Conservation (phyloP, 2,113 vertebrate species). For the Herpetotheres cachinnans region DNA sequence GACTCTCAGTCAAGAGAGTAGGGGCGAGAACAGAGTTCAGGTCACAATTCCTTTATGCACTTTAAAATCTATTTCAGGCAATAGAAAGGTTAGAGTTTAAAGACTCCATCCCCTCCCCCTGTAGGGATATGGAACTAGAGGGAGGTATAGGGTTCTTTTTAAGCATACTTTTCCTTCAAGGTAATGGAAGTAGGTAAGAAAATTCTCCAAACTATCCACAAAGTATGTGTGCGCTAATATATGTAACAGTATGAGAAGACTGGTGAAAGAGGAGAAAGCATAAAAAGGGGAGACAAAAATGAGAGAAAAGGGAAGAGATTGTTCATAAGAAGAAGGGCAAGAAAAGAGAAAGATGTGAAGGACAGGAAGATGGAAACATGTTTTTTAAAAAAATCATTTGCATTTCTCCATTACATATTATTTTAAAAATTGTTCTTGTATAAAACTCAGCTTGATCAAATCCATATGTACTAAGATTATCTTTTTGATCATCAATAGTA, state of each 20-base stretch:
- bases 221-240: not conserved
- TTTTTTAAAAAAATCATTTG: not conserved
- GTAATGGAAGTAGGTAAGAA: not conserved
- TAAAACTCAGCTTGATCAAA: not conserved
- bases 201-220: not conserved
- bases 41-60: not conserved
- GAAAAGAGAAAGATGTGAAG: not conserved
- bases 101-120: not conserved
- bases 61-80: conserved; percentile 35
- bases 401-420: not conserved
- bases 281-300: not conserved
- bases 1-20: not conserved
- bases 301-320: not conserved
- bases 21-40: not conserved
- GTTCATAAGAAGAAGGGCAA: not conserved
- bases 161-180: not conserved
- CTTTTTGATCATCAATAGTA: not conserved
- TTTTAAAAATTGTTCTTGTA: not conserved
- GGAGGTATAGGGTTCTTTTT: not conserved
- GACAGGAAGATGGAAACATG: not conserved
- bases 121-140: not conserved
- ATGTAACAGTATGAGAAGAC: not conserved
- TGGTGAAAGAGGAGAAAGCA: not conserved
- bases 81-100: not conserved
- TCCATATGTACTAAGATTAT: not conserved